Base-by-base conservation (phyloP, 2,888 invertebrate species). In the Epirrhoe tristata region DNA sequence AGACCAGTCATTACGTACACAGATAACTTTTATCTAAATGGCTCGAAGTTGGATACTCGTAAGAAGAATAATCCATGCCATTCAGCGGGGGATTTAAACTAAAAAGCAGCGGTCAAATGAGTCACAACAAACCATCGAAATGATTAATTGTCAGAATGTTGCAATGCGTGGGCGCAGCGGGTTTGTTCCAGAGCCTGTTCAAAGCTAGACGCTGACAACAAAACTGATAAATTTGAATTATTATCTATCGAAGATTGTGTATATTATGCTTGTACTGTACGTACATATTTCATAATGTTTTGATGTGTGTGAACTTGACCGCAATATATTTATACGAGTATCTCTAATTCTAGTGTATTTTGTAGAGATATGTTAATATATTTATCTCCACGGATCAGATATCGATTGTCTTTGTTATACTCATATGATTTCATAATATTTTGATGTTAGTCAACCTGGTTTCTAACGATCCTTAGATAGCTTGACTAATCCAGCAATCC, bases 81-180 rank as follows among this genome's bases (percentile, higher is more conserved):
- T 24, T 24, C 1, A 3, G 3, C 24, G 24, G 24, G 3, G 3
- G 24, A 24, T 24, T 24, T n/a, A n/a, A n/a, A 3, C 3, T 39
- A 8, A 57, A 63, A 43, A 17, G n/a, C 36, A n/a, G n/a, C 58
- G 66, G 58, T 62, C 62, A 58, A 59, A 43, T 60, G 59, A 60
- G 31, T 67, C 67, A 67, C 34, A 50, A 51, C 17, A 61, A 60
- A 65, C 24, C 50, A 59, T 16, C 48, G 39, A 52, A 65, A 62
- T 69, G 69, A 69, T 69, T 39, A 62, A 69, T 65, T 58, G 65
- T 60, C 60, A 64, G 63, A 53, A 50, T 69, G 58, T 65, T 62
- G 69, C 62, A 69, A 65, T 51, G 58, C 63, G 61, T 58, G 58
- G 24, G 58, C 68, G 58, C 67, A 54, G 32, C 16, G 8, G 39